Evolutionary conservation across 2,888 invertebrate genomes (phyloP).

Genomic region (Opisthograptis luteolata): DNA sequence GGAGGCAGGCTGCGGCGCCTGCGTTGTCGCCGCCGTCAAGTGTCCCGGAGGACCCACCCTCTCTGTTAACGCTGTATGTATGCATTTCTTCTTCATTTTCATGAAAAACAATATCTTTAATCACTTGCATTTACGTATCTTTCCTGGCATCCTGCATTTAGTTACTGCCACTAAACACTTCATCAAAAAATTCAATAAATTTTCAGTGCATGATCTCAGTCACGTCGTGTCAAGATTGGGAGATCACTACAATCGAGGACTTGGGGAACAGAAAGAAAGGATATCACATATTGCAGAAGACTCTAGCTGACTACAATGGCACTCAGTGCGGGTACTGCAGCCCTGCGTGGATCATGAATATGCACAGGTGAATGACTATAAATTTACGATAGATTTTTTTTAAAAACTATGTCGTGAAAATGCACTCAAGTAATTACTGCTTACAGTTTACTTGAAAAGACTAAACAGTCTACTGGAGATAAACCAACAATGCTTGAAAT

Average conservation of each 20-base stretch:
- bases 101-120: too few species aligned
- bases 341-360: constrained; percentile 64
- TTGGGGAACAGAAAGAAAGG: constrained; percentile 85
- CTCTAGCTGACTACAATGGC: constrained; percentile 84
- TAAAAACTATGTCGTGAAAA: too few species aligned
- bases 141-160: too few species aligned
- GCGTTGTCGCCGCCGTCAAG: constrained; percentile 75
- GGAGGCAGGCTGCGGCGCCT: constrained; percentile 89
- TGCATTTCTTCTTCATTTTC: too few species aligned
- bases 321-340: constrained; percentile 88
- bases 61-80: constrained; percentile 86
- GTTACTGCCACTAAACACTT: too few species aligned
- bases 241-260: constrained; percentile 88
- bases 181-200: too few species aligned
- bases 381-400: too few species aligned
- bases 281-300: constrained; percentile 86
- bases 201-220: constrained; percentile 78
- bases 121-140: too few species aligned
- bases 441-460: constrained; percentile 64
- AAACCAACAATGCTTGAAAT: constrained; percentile 84
- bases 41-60: constrained; percentile 52
- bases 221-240: constrained; percentile 84
- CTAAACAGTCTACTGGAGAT: constrained; percentile 45
- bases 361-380: constrained; percentile 68
- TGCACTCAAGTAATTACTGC: neutral